A percentile compares a stretch with the other conserved stretches of the same genome.
These are phyloP conservation scores for Drosophila siamana DNA, from an alignment of 2,888 invertebrate species.

Conservation along the genomic window DNA sequence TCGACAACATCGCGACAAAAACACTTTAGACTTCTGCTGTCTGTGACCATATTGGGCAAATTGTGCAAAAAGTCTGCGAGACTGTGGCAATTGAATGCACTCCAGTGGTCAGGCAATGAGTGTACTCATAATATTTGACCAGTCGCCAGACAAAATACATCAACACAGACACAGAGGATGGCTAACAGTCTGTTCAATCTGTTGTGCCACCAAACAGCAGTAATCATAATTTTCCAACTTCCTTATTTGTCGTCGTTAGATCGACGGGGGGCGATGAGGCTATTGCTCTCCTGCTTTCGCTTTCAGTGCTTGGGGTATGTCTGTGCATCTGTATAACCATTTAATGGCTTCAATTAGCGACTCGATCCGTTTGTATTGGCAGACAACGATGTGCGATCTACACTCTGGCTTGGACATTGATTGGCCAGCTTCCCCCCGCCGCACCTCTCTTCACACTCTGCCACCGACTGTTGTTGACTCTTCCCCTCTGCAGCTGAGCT, in stretches of 20 bases:
- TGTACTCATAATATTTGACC: conserved; percentile 30
- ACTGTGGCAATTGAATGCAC: conserved; percentile 39
- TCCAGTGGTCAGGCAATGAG: conserved; percentile 29
- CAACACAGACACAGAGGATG: conserved; percentile 40
- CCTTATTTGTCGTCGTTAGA: conserved; percentile 66
- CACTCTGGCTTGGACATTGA: conserved; percentile 56
- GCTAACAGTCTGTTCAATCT: conserved; percentile 25
- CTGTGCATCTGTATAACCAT: conserved; percentile 50
- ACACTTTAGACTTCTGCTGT: conserved; percentile 17
- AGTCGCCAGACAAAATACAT: conserved; percentile 2
- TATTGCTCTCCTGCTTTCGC: conserved; percentile 64
- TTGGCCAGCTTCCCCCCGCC: conserved; percentile 35
- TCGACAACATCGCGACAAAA: conserved; percentile 33
- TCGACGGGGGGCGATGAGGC: conserved; percentile 10
- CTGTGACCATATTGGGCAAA: conserved; percentile 60
- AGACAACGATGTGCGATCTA: conserved; percentile 76
- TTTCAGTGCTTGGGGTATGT: conserved; percentile 37
- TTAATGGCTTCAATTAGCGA: conserved; percentile 77
- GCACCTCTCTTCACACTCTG: no score
- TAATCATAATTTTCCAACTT: conserved; percentile 77
- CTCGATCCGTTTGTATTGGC: conserved; percentile 64
- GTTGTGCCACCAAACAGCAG: conserved; percentile 40
- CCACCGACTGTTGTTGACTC: no score
- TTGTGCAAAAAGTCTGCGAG: conserved; percentile 32
- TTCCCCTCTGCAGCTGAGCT: neutral